Evolutionary conservation across 2,113 vertebrate species (phyloP).

Genomic region (Sporophila hypoxantha): DNA sequence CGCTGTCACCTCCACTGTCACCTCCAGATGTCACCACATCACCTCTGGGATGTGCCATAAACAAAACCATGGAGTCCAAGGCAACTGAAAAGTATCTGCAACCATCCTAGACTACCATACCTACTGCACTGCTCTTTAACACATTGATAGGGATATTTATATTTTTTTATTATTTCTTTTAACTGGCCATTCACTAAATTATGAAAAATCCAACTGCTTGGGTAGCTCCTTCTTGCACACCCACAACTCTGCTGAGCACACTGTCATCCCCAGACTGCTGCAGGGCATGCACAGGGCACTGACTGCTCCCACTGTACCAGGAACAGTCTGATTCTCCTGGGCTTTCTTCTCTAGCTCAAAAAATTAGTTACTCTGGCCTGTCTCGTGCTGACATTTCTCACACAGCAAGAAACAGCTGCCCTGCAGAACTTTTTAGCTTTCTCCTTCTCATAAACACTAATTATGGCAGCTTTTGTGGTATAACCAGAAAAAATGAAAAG

Average conservation of each 20-base stretch:
- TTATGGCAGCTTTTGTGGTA: neutral
- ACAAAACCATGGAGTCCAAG: neutral
- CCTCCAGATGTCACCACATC: neutral
- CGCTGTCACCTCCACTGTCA: neutral
- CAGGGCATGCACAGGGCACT: neutral
- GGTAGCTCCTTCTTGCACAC: neutral
- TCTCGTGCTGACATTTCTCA: neutral
- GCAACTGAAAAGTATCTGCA: neutral
- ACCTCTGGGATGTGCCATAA: neutral
- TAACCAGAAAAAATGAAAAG: neutral
- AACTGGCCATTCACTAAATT: fast-evolving
- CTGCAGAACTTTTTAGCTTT: neutral
- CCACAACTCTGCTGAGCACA: neutral
- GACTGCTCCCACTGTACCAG: fast-evolving
- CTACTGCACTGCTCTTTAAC: neutral
- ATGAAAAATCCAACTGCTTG: neutral
- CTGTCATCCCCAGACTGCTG: too few species aligned
- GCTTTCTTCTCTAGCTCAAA: neutral
- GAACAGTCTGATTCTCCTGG: neutral
- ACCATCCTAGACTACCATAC: neutral
- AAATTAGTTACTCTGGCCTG: neutral
- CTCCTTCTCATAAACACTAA: neutral
- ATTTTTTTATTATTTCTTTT: neutral
- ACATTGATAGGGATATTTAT: neutral
- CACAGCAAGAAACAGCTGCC: neutral